A percentile compares a stretch with the other conserved stretches of the same genome.
Evolutionary conservation across 2,797 vertebrate species (phyloP).

Genomic region (Nyctalus aviator): DNA sequence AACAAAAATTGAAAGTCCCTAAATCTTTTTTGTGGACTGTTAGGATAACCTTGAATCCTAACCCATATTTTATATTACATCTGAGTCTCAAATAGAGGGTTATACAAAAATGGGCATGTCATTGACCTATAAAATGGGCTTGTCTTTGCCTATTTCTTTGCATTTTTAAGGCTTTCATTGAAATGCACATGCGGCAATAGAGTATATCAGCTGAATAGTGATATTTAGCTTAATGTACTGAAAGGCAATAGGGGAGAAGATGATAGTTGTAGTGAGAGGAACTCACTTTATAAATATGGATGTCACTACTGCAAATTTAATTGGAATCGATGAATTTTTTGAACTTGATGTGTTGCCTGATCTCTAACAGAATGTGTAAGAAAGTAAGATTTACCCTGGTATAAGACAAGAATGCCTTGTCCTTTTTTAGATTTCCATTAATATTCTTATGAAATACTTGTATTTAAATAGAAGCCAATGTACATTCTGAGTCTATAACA

Average conservation of each 20-base stretch:
- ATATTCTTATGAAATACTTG: neutral
- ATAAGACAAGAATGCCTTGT: constrained; percentile 36
- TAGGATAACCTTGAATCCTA: constrained; percentile 16
- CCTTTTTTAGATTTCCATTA: constrained; percentile 28
- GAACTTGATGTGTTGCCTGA: constrained; percentile 9
- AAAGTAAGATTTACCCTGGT: constrained; percentile 4
- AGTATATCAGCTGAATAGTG: neutral
- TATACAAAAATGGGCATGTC: neutral
- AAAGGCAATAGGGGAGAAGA: constrained; percentile 18
- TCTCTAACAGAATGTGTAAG: neutral
- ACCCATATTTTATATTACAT: neutral
- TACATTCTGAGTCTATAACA: neutral
- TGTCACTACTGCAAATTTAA: constrained; percentile 51
- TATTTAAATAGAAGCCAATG: constrained; percentile 18
- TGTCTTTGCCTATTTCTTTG: constrained; percentile 6
- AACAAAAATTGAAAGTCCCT: neutral
- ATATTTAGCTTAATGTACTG: constrained; percentile 50
- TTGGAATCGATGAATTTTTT: constrained; percentile 33
- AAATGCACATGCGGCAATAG: constrained; percentile 29
- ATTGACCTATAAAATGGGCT: neutral
- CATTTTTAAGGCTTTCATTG: constrained; percentile 48
- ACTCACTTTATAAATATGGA: constrained; percentile 60
- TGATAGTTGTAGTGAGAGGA: constrained; percentile 50
- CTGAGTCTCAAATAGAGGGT: neutral
- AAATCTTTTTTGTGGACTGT: neutral